Evolutionary conservation across 1,140 invertebrate genomes (phyloP).

Genomic region (Caenorhabditis inopinata): DNA sequence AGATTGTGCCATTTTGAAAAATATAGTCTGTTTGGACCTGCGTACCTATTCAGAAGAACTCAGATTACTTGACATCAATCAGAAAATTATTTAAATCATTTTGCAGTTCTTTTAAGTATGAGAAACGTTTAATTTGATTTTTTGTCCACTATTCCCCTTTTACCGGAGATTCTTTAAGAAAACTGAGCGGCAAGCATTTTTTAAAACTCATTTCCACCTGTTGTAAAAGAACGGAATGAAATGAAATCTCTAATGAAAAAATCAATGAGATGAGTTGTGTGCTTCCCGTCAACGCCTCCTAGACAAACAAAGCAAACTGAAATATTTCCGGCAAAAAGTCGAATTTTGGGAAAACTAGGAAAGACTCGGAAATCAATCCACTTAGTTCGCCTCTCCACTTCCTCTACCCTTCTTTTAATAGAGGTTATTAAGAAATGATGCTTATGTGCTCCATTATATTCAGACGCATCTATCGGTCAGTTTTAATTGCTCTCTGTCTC

Average conservation of each 20-base stretch:
- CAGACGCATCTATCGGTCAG: neutral
- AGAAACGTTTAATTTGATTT: too few relatives aligned
- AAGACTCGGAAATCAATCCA: neutral
- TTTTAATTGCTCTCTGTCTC: neutral
- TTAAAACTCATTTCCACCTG: neutral
- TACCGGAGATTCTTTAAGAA: neutral
- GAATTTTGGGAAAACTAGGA: neutral
- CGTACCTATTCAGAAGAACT: too few relatives aligned
- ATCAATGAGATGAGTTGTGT: neutral
- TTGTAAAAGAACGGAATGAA: neutral
- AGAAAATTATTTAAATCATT: too few relatives aligned
- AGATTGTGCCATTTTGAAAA: too few relatives aligned
- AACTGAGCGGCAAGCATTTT: neutral
- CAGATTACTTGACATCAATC: too few relatives aligned
- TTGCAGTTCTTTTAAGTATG: too few relatives aligned
- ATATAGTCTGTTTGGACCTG: too few relatives aligned
- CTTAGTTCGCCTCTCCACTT: neutral
- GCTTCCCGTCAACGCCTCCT: neutral
- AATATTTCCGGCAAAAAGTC: neutral
- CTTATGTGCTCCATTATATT: neutral
- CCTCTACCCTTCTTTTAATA: neutral
- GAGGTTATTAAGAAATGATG: neutral
- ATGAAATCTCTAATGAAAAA: constrained; percentile 22
- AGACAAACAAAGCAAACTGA: constrained; percentile 4
- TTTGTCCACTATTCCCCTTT: too few relatives aligned